A percentile compares a stretch with the other conserved stretches of the same genome.
Evolutionary conservation across 2,113 vertebrate genomes (phyloP).

Genomic region (Delphinus delphis): DNA sequence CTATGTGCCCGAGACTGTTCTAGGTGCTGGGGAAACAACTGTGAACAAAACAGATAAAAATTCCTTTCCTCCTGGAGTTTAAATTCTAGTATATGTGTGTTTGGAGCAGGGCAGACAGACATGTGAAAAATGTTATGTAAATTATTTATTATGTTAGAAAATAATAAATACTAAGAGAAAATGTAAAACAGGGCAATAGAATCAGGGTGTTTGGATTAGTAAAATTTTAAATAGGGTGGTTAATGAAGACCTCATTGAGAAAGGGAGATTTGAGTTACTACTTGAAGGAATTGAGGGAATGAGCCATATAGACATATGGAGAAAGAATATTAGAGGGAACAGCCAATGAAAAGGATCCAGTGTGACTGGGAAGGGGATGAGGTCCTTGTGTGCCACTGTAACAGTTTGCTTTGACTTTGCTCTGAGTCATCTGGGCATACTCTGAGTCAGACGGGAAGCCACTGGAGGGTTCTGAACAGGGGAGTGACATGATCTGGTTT

Average conservation of each 20-base stretch:
- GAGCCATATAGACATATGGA: neutral
- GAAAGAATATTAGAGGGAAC: neutral
- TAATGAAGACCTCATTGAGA: neutral
- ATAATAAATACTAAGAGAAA: neutral
- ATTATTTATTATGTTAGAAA: constrained; percentile 26
- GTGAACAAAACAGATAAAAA: neutral
- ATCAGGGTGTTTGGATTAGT: neutral
- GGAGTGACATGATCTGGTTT: constrained; percentile 8
- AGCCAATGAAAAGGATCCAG: neutral
- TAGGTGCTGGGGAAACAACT: neutral
- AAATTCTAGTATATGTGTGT: neutral
- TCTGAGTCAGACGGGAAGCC: constrained; percentile 66
- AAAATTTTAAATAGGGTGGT: neutral
- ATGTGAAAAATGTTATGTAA: neutral
- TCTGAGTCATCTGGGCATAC: constrained; percentile 57
- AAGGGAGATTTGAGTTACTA: neutral
- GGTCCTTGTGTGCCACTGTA: neutral
- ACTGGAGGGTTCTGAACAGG: constrained; percentile 13
- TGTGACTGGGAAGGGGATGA: neutral
- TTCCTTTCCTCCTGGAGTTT: neutral
- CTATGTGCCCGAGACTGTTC: neutral
- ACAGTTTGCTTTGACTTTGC: neutral
- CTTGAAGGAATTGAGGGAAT: neutral
- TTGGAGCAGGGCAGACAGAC: neutral
- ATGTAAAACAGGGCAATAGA: neutral